Percentiles rank a stretch among this genome's conserved stretches.
These are phyloP conservation scores for Chelidonichthys spinosus DNA, from an alignment of 2,797 vertebrate genomes.

Conservation along the genomic window DNA sequence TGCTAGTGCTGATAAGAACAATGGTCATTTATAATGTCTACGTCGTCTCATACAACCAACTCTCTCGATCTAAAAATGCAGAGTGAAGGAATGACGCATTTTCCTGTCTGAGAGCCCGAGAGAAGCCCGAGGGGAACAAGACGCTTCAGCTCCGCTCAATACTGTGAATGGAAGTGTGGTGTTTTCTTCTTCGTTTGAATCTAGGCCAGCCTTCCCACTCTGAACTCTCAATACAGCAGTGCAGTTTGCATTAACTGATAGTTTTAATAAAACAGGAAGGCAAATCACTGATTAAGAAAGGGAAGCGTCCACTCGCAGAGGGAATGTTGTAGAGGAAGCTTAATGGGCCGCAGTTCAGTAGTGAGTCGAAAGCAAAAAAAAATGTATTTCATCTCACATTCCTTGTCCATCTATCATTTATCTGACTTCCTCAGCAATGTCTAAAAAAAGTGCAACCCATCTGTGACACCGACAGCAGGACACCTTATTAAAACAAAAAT, in stretches of 20 bases:
- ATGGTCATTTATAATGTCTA: constrained; percentile 66
- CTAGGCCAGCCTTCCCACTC: constrained; percentile 23
- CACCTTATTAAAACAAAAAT: constrained; percentile 48
- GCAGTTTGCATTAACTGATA: constrained; percentile 11
- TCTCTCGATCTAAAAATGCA: constrained; percentile 47
- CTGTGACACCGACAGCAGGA: constrained; percentile 42
- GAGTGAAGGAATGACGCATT: constrained; percentile 47
- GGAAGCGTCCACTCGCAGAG: constrained; percentile 12
- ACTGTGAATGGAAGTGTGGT: constrained; percentile 18
- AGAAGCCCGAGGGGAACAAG: constrained; percentile 43
- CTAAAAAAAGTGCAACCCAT: constrained; percentile 58
- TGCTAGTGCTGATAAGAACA: constrained; percentile 61
- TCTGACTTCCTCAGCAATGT: constrained; percentile 45
- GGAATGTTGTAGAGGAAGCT: constrained; percentile 41
- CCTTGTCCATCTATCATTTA: constrained; percentile 38
- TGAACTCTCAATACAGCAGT: constrained; percentile 14
- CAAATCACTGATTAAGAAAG: constrained; percentile 12
- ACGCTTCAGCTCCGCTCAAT: constrained; percentile 32
- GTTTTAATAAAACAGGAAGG: constrained; percentile 3
- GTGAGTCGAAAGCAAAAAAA: neutral
- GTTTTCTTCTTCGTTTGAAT: constrained; percentile 21
- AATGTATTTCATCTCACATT: constrained; percentile 24
- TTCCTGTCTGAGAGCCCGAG: constrained; percentile 36
- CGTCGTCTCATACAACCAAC: constrained; percentile 56
- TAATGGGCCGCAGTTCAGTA: constrained; percentile 13